Evolutionary conservation across 2,888 invertebrate species (phyloP).

Genomic region (Mechanitis messenoides): DNA sequence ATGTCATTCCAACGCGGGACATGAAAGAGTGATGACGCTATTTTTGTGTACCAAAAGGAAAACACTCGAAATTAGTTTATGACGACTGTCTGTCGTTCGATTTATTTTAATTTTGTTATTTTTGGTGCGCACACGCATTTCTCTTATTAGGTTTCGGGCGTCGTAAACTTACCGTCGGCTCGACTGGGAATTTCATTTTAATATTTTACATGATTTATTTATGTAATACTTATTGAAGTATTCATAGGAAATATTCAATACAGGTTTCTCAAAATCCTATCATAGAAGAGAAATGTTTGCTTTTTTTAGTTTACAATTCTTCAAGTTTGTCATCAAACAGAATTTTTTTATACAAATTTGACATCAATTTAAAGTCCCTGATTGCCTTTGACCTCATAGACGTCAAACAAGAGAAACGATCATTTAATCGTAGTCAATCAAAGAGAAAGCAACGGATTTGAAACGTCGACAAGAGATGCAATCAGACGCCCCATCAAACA

Average conservation of each 20-base stretch:
- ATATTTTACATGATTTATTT: constrained; percentile 13
- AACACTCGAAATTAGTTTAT: constrained; percentile 77
- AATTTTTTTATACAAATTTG: constrained; percentile 58
- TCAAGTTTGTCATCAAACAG: constrained; percentile 28
- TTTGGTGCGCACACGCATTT: constrained; percentile 57
- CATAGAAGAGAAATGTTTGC: background rate
- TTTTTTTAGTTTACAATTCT: background rate
- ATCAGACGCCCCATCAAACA: constrained; percentile 72
- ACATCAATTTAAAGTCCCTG: constrained; percentile 33
- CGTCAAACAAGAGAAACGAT: constrained; percentile 40
- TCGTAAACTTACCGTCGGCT: constrained; percentile 56
- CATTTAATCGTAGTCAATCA: constrained; percentile 68
- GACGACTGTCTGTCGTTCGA: constrained; percentile 76
- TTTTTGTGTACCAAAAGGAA: constrained; percentile 74
- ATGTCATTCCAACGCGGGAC: constrained; percentile 67
- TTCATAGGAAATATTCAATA: background rate
- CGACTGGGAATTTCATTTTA: constrained; percentile 56
- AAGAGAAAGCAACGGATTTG: constrained; percentile 69
- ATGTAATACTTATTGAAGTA: background rate
- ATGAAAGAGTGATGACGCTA: constrained; percentile 75
- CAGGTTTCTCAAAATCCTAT: background rate
- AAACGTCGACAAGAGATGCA: constrained; percentile 74
- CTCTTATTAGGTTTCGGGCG: constrained; percentile 65
- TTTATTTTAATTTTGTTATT: constrained; percentile 76
- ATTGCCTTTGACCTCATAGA: constrained; percentile 41